Percentiles rank a stretch among this genome's conserved stretches.
These are phyloP conservation scores for Seriola quinqueradiata DNA, from an alignment of 2,113 vertebrate genomes.

Conservation along the genomic window DNA sequence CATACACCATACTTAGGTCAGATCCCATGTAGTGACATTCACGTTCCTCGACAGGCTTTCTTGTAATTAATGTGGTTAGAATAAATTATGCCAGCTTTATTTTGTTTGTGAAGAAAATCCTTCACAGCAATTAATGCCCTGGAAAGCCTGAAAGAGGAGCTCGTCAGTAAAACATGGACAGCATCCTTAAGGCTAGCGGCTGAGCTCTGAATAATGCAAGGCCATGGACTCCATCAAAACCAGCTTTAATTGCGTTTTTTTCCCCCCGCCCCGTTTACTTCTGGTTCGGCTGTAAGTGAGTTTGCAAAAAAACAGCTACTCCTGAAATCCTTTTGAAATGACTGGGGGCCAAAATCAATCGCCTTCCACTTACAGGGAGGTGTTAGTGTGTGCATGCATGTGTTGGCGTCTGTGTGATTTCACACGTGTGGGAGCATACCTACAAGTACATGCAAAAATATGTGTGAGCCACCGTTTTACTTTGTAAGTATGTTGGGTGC, in stretches of 20 bases:
- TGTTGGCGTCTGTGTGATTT: constrained; percentile 5
- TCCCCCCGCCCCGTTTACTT: constrained; percentile 7
- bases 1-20: neutral
- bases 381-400: neutral
- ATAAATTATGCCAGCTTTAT: neutral
- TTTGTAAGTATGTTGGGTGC: neutral
- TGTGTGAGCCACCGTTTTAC: neutral
- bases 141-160: constrained; percentile 25
- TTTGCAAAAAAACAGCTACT: constrained; percentile 39
- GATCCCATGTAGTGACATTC: neutral
- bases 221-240: constrained; percentile 62
- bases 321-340: constrained; percentile 57
- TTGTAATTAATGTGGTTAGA: constrained; percentile 12
- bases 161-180: constrained; percentile 64
- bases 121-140: constrained; percentile 28
- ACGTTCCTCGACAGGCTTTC: neutral
- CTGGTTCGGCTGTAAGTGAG: constrained; percentile 36
- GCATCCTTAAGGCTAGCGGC: constrained; percentile 40
- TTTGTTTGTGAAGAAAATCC: constrained; percentile 32
- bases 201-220: constrained; percentile 71
- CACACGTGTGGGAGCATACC: neutral
- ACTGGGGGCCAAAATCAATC: constrained; percentile 64
- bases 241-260: constrained; percentile 66
- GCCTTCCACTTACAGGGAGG: constrained; percentile 38
- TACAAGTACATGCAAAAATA: neutral